Base-by-base conservation (phyloP, 2,797 vertebrate species). In the Sebastes nivosus region DNA sequence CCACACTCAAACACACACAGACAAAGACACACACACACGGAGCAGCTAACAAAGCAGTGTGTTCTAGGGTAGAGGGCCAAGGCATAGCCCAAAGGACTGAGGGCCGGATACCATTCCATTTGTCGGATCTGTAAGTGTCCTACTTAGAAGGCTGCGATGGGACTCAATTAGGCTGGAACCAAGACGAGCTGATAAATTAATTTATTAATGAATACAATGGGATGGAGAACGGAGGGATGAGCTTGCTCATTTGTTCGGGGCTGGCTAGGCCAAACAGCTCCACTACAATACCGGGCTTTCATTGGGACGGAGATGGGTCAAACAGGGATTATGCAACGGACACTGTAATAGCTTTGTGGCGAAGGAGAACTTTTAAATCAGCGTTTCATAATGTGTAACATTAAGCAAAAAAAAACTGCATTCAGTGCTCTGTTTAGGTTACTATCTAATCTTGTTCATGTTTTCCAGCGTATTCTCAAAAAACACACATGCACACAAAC, bases 151-250 rank as follows among this genome's bases (percentile, higher is more conserved):
- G 87, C 88, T 94, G 94, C 92, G 86, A 92, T 87, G 95, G 94
- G 96, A 96, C 92, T 95, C 95, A 96, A 95, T 96, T 95, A 95
- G 90, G 90, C 93, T 94, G 91, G 93, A 95, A 94, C 92, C 92
- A 93, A 93, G 93, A 95, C 67, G 88, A 93, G 90, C 86, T 90
- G 92, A 95, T 95, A 89, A 94, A 95, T 96, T 94, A 91, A 95
- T 96, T 91, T 93, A 96, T 95, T 95, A 95, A 95, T 96, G 94
- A 95, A 94, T 89, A 94, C 92, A 94, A 93, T 93, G 87, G 84
- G 84, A 77, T 85, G 88, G 82, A 90, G 89, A 86, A 93, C 85
- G 93, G 87, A 89, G 87, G 89, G 91, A 93, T 89, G 92, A 90
- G 88, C 88, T 87, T 72, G 86, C 88, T 94, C 85, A 88, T 93